A percentile compares a stretch with the other conserved stretches of the same genome.
phyloP scores from a whole-genome alignment of 2,888 invertebrate species.

The Chymomyza caudatula region DNA sequence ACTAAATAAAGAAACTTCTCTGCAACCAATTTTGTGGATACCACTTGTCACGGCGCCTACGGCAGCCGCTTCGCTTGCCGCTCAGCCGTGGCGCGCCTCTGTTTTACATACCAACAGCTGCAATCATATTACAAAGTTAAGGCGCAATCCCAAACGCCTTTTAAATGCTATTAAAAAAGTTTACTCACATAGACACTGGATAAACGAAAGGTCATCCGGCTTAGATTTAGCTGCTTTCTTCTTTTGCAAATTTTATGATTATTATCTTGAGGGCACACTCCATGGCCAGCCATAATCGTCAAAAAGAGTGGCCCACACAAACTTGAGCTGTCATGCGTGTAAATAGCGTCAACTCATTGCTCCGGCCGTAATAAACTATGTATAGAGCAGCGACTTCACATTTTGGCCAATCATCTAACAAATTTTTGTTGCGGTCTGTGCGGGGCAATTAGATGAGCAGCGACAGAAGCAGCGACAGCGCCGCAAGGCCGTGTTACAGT shows the following conservation, averaged over 20 bases:
- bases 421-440: slow-evolving; percentile 36
- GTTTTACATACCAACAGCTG: too few relatives aligned
- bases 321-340: neutral
- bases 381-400: neutral
- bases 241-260: neutral
- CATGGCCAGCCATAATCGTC: neutral
- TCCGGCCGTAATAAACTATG: neutral
- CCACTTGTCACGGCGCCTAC: too few relatives aligned
- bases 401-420: slow-evolving; percentile 30
- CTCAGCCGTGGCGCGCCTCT: too few relatives aligned
- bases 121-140: neutral
- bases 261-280: neutral
- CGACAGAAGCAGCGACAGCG: neutral
- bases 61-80: too few relatives aligned
- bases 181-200: neutral
- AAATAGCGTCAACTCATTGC: neutral
- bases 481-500: neutral
- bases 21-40: too few relatives aligned
- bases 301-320: neutral
- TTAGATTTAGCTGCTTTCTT: neutral
- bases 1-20: too few relatives aligned
- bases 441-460: slow-evolving; percentile 48
- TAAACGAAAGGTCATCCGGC: neutral
- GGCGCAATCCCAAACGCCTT: neutral
- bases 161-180: neutral